Conservation (phyloP, 2,797 vertebrate species). For the Vultur gryphus region DNA sequence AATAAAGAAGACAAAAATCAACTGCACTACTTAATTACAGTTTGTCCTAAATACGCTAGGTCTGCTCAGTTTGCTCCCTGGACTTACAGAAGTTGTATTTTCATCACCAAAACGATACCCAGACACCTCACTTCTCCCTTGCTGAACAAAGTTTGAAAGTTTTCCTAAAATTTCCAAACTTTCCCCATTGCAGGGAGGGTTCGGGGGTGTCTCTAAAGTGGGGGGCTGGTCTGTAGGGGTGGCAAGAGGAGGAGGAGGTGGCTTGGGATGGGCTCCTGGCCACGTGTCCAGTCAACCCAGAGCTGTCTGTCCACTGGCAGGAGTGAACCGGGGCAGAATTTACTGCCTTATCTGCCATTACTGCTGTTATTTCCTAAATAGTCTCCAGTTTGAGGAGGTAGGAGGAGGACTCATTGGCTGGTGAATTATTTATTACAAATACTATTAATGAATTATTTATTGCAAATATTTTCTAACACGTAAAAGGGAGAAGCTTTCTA, state of each 20-base stretch:
- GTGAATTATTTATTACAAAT: constrained; percentile 51
- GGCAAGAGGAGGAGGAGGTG: neutral
- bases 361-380: constrained; percentile 1
- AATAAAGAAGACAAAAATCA: constrained; percentile 40
- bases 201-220: neutral
- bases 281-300: neutral
- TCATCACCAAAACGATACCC: neutral
- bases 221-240: neutral
- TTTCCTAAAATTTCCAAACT: neutral
- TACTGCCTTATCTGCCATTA: neutral
- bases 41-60: neutral
- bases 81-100: neutral
- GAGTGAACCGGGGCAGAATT: neutral
- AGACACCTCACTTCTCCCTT: neutral
- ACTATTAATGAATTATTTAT: constrained; percentile 55
- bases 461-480: neutral
- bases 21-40: neutral
- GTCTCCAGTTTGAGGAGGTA: neutral
- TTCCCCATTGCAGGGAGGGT: neutral
- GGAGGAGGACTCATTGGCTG: neutral
- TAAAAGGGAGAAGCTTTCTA: neutral
- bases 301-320: neutral
- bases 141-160: neutral
- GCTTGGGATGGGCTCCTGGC: neutral
- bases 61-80: neutral